phyloP scores from a whole-genome alignment of 2,113 vertebrate species.

The Rousettus leschenaultii region DNA sequence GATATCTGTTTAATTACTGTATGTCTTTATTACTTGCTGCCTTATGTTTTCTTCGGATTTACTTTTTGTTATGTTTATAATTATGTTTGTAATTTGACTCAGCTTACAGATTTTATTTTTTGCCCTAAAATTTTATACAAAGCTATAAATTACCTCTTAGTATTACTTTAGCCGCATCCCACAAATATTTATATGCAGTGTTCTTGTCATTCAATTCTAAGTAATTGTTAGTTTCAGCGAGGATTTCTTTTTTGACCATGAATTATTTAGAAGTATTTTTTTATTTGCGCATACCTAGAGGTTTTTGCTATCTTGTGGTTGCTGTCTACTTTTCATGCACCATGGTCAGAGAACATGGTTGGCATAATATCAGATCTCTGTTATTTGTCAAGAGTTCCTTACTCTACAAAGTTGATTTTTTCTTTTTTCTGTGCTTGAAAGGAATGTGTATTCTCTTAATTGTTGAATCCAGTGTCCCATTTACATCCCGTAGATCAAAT shows the following conservation, averaged over 20 bases:
- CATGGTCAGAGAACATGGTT: background rate
- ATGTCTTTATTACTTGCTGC: background rate
- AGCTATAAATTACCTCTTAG: background rate
- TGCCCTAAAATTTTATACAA: background rate
- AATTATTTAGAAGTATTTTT: background rate
- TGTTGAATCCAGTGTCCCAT: background rate
- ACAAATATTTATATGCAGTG: background rate
- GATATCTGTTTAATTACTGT: background rate
- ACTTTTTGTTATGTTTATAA: slow-evolving; percentile 15
- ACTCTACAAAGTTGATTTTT: background rate
- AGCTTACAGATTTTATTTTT: slow-evolving; percentile 2
- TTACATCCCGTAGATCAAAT: background rate
- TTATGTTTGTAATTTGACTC: background rate
- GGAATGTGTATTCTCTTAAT: background rate
- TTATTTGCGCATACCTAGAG: background rate
- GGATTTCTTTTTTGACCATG: background rate
- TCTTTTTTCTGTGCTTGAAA: background rate
- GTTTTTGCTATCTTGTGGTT: background rate
- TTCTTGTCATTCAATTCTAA: background rate
- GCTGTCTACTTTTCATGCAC: background rate
- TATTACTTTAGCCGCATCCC: background rate
- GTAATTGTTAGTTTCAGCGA: background rate
- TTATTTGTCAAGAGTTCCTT: background rate
- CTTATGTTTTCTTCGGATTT: background rate
- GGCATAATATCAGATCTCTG: background rate